Evolutionary conservation across 2,113 vertebrate genomes (phyloP), one percentile per base, ranked within the genome.

Genomic region (Todiramphus chloris): DNA sequence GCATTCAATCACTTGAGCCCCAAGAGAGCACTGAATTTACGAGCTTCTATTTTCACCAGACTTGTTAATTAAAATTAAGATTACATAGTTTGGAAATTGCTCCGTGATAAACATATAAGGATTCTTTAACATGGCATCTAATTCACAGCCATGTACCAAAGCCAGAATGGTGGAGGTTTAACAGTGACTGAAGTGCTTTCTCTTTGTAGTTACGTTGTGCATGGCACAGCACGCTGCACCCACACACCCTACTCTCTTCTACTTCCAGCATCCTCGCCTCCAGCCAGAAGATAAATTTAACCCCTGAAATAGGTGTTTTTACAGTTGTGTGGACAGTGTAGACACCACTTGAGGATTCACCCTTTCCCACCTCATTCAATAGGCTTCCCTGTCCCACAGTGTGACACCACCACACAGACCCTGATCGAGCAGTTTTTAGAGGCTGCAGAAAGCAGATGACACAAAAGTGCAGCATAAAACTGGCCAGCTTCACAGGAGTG

Each of bases 341-440:
- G 46, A 46, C 46, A 51, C 37, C 44, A 9, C 33, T 9, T 31
- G 63, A 24, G 31, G 13, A 50, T 39, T 55, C 2, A 2, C 24
- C 62, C 37, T 58, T 48, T 66, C 39, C 60, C 18, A 67, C 9
- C 37, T 84, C 53, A 27, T 51, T 41, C 44, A 56, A 13, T 15
- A 44, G 63, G 51, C 7, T 74, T 43, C n/a, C 18, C 53, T 11
- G 9, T 31, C 31, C 62, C 41, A 46, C 78, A 53, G 33, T 2
- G 0, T 10, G 30, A 18, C 33, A 72, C 33, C 13, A 6, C 5
- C 75, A 16, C 4, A 1, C 1, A 0, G 9, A 28, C 11, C 10
- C 64, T 10, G 7, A 16, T 12, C 44, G 39, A 46, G 35, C 17
- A 24, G 58, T 0, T 43, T 62, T 75, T 24, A 64, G 79, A 83